Base-by-base conservation (phyloP, 2,797 vertebrate genomes). In the Picus viridis region DNA sequence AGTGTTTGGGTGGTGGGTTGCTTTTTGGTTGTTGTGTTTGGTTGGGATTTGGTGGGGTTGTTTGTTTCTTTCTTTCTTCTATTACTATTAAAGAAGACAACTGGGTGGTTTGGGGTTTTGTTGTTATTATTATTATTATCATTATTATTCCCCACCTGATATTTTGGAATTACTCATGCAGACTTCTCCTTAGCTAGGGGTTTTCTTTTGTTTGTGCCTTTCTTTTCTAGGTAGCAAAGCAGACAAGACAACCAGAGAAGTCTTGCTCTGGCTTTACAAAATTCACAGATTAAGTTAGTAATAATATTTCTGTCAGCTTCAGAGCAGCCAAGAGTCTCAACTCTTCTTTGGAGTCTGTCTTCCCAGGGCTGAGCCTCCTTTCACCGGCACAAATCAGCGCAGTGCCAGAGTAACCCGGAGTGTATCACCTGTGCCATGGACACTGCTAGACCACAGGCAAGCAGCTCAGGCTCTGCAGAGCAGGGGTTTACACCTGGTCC, bases 21-120 rank as follows among this genome's bases (percentile, higher is more conserved):
- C 14, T 5, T 5, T 2, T 10, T 22, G 39, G 39, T 39, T 39
- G 39, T 12, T 39, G 12, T 39, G 39, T 39, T 39, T 39, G 39
- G 39, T 39, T 39, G 39, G 39, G 39, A 12, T 39, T 39, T 12
- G 39, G 39, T n/a, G 81, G 64, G 34, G 45, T 30, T n/a, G 7
- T 16, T 6, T 7, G 5, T 39, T 2, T 10, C 19, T 36, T 81
- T 65, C 32, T 45, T 27, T 59, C 43, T 87, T 70, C 67, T 74
- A 58, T 49, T 68, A 72, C 61, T 80, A 86, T 77, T 67, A 58
- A 72, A 75, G 43, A 70, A 89, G 83, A 92, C 61, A 90, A 90
- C 45, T 61, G 39, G 4, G n/a, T n/a, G n/a, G n/a, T n/a, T n/a
- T n/a, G n/a, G n/a, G n/a, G n/a, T n/a, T n/a, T 34, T 34, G 8